These are phyloP conservation scores for Rhincodon typus DNA, from an alignment of 2,797 vertebrate genomes.

Conservation along the genomic window DNA sequence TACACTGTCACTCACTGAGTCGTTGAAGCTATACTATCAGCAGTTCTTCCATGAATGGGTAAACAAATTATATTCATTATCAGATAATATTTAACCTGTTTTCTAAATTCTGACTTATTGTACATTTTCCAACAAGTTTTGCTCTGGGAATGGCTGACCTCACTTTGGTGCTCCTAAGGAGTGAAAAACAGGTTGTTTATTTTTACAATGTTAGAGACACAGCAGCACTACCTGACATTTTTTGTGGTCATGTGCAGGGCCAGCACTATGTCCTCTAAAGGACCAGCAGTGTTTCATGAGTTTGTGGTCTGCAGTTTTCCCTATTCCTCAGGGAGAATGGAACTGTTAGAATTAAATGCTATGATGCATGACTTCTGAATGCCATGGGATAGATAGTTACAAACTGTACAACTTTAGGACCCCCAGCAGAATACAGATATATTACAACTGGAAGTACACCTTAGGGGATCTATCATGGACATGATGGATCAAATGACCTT, in stretches of 20 bases:
- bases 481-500: too few relatives aligned
- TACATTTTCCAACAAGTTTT: not conserved
- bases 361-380: not conserved
- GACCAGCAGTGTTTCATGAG: not conserved
- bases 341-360: not conserved
- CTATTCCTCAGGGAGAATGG: not conserved
- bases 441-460: not conserved
- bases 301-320: not conserved
- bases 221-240: not conserved
- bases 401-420: not conserved
- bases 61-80: not conserved
- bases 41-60: not conserved
- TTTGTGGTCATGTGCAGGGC: not conserved
- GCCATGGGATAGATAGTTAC: not conserved
- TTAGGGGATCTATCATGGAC: too few relatives aligned
- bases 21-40: not conserved
- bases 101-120: not conserved
- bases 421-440: not conserved
- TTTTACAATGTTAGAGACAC: not conserved
- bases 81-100: not conserved
- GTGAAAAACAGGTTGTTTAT: not conserved
- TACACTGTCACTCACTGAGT: not conserved
- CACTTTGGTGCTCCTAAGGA: not conserved
- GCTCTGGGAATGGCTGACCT: not conserved
- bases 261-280: not conserved